Base-by-base conservation (phyloP, 2,888 invertebrate genomes). In the Drosophila acutilabella region DNA sequence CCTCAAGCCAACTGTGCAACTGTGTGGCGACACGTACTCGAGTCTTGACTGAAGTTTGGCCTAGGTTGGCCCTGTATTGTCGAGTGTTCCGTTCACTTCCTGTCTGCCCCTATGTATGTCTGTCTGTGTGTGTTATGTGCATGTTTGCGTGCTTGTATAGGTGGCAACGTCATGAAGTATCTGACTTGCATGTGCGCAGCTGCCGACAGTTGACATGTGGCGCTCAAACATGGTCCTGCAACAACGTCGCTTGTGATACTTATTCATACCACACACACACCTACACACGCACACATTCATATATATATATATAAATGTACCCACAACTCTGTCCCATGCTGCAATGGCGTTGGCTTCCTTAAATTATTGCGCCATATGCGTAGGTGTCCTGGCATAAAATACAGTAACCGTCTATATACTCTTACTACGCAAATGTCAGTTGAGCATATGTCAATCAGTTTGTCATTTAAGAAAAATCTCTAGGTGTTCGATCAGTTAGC, bases 201-300 rank as follows among this genome's bases (percentile, higher is more conserved):
- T 78, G 78, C 73, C 77, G 82, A 77, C 88, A 87, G 88, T 84
- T 85, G 85, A 84, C 88, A 84, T 72, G 88, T 68, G 83, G 74
- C 79, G 68, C 78, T 68, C 71, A 69, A 80, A 71, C 75, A 58
- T 66, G 61, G 76, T 76, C 78, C 74, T 72, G 74, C 72, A 68
- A 60, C 45, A 53, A 56, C 69, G 30, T 16, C 33, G 23, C 48
- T 53, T 61, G 70, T 66, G 62, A 65, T 70, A 64, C 76, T 72
- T 69, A 67, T 78, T 71, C 64, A 69, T 67, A 64, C 64, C 64
- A 51, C 66, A 45, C 64, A 45, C 64, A 38, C 36, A 53, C 44
- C 66, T 59, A 51, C 41, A 13, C 13, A 36, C 20, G 4, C 30
- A 6, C 20, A 41, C 20, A 36, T 13, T 56, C 62, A 20, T 13